These are phyloP conservation scores for Himalopsyche kuldschensis DNA, from an alignment of 2,888 invertebrate species.

Conservation along the genomic window DNA sequence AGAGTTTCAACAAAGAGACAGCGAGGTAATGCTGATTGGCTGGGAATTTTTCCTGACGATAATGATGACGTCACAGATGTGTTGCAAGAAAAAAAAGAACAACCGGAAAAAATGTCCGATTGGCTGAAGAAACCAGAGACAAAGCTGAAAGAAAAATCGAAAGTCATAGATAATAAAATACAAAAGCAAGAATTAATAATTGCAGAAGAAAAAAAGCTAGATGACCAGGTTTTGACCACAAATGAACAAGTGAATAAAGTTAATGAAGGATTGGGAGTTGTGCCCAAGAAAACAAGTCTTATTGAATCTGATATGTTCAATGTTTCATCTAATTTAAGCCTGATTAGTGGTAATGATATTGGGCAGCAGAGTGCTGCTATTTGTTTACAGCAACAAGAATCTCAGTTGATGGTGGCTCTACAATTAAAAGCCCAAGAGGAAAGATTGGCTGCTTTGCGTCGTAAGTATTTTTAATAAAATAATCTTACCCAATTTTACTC, in stretches of 20 bases:
- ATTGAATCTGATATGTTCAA: neutral
- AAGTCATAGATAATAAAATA: neutral
- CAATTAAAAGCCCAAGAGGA: constrained; percentile 67
- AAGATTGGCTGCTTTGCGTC: constrained; percentile 59
- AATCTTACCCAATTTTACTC: no score
- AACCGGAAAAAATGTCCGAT: neutral
- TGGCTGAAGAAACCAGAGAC: constrained; percentile 12
- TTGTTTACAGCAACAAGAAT: constrained; percentile 65
- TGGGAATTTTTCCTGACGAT: constrained; percentile 51
- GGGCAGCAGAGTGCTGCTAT: constrained; percentile 59
- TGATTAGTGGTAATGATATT: constrained; percentile 46
- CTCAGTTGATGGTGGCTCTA: constrained; percentile 63
- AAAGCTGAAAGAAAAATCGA: neutral
- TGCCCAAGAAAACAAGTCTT: neutral
- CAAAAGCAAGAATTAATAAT: neutral
- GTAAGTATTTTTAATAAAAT: constrained; percentile 44
- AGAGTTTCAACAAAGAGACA: constrained; percentile 43
- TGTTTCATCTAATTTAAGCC: neutral
- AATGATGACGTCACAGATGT: constrained; percentile 44
- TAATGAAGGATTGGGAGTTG: neutral
- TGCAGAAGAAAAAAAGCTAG: neutral
- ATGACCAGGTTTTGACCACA: neutral
- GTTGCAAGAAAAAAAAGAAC: neutral
- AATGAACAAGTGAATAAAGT: neutral
- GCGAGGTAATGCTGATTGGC: constrained; percentile 53